Evolutionary conservation across 1,140 invertebrate genomes (phyloP).

Genomic region (Oncopeltus fasciatus): DNA sequence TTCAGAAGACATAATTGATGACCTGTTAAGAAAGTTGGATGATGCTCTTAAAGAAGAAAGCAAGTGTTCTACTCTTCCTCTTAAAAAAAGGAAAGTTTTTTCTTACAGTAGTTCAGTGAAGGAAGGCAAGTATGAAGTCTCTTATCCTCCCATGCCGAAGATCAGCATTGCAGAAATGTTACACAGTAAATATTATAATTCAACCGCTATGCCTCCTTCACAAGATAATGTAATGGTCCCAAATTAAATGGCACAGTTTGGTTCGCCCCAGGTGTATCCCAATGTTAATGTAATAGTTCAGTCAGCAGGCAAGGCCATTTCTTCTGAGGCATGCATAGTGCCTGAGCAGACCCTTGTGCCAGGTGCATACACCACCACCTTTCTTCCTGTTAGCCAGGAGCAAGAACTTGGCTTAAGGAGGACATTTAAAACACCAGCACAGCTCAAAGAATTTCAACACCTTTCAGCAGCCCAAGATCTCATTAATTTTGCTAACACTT

Average conservation of each 20-base stretch:
- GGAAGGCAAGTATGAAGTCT: background rate
- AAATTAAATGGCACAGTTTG: background rate
- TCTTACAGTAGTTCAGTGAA: background rate
- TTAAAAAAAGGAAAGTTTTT: conserved; percentile 14
- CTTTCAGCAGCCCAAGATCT: background rate
- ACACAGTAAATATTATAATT: background rate
- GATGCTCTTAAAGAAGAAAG: background rate
- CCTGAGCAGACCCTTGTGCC: background rate
- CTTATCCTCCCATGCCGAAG: conserved; percentile 14
- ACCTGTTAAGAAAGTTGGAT: background rate
- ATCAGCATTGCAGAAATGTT: conserved; percentile 13
- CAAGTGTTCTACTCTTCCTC: background rate
- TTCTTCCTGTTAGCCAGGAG: background rate
- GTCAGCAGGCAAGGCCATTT: background rate
- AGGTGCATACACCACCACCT: background rate
- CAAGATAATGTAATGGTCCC: background rate
- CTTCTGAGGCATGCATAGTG: no score
- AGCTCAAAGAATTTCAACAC: conserved; percentile 2
- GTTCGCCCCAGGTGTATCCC: background rate
- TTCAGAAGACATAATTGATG: background rate
- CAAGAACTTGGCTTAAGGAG: background rate
- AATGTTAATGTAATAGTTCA: background rate
- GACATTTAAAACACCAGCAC: conserved; percentile 8
- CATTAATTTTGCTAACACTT: background rate
- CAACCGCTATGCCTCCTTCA: background rate